Evolutionary conservation across 2,888 invertebrate genomes (phyloP).

Genomic region (Octodonta nipae): DNA sequence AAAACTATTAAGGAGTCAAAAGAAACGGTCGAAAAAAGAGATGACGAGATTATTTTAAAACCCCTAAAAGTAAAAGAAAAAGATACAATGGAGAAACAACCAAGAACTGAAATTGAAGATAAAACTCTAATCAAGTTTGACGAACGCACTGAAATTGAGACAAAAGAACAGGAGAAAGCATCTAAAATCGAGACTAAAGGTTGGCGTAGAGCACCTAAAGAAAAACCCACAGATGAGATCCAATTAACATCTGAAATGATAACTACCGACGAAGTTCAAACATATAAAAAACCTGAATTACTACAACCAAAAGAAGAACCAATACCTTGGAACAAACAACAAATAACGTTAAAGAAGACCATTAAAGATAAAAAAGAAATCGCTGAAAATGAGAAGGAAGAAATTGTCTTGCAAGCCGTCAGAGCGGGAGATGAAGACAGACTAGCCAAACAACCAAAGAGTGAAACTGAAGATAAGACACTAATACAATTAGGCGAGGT

Average conservation of each 20-base stretch:
- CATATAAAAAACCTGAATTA: conserved; percentile 24
- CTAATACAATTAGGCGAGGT: conserved; percentile 12
- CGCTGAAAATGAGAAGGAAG: conserved; percentile 38
- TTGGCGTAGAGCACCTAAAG: conserved; percentile 2
- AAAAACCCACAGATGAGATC: too few species aligned
- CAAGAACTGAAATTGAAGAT: conserved; percentile 21
- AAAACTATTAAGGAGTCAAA: conserved; percentile 31
- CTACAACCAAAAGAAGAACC: conserved; percentile 31
- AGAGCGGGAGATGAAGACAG: background rate
- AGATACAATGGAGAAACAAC: conserved; percentile 21
- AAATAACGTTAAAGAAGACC: conserved; percentile 38
- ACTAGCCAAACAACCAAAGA: conserved; percentile 22
- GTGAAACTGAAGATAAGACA: conserved; percentile 18
- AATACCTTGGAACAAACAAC: conserved; percentile 51
- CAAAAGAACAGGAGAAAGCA: conserved; percentile 12
- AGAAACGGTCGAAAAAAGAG: conserved; percentile 44
- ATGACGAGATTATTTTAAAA: conserved; percentile 31
- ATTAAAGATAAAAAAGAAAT: conserved; percentile 36
- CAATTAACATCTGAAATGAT: too few species aligned
- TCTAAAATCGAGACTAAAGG: conserved; percentile 10
- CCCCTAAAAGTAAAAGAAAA: background rate
- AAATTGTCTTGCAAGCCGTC: conserved; percentile 31
- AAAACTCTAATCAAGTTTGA: conserved; percentile 2
- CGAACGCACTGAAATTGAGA: conserved; percentile 14
- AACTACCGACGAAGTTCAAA: too few species aligned